Conservation (phyloP, 2,888 invertebrate genomes). For the Drosophila hawaiiensis region DNA sequence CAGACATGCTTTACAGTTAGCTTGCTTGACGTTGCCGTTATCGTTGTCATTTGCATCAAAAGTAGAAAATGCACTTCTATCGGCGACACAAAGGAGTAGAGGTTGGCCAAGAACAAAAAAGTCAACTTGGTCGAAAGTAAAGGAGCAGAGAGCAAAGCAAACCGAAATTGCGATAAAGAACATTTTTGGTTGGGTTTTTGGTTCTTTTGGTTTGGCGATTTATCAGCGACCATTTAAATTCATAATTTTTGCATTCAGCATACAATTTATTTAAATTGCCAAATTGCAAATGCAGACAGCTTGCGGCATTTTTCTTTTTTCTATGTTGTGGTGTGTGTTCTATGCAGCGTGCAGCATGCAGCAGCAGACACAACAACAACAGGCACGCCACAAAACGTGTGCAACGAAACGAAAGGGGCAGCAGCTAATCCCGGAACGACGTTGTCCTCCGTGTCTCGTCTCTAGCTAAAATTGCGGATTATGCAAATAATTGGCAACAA, state of each 20-base stretch:
- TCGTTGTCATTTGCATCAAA: constrained; percentile 69
- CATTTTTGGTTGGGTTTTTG: constrained; percentile 14
- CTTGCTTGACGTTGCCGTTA: constrained; percentile 4
- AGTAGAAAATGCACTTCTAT: constrained; percentile 79
- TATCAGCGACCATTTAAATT: constrained; percentile 83
- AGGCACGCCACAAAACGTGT: constrained; percentile 19
- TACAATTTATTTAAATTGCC: constrained; percentile 74
- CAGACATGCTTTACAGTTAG: constrained; percentile 16
- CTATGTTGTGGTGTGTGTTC: background rate
- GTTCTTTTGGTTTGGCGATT: constrained; percentile 60
- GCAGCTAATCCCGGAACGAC: constrained; percentile 51
- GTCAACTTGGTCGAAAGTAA: constrained; percentile 7
- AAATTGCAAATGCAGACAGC: constrained; percentile 43
- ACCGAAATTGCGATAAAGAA: constrained; percentile 20
- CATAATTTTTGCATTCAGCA: constrained; percentile 75
- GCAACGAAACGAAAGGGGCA: constrained; percentile 28
- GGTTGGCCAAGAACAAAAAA: background rate
- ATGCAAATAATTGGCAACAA: constrained; percentile 60
- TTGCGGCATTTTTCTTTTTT: constrained; percentile 24
- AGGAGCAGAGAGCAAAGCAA: constrained; percentile 10
- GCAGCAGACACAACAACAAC: constrained; percentile 9
- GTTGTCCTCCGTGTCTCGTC: constrained; percentile 36
- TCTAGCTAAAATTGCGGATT: constrained; percentile 57
- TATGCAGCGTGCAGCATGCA: constrained; percentile 17
- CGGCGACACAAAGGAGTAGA: constrained; percentile 51